Conservation (phyloP, 2,888 invertebrate species). For the Pharmacophagus antenor region DNA sequence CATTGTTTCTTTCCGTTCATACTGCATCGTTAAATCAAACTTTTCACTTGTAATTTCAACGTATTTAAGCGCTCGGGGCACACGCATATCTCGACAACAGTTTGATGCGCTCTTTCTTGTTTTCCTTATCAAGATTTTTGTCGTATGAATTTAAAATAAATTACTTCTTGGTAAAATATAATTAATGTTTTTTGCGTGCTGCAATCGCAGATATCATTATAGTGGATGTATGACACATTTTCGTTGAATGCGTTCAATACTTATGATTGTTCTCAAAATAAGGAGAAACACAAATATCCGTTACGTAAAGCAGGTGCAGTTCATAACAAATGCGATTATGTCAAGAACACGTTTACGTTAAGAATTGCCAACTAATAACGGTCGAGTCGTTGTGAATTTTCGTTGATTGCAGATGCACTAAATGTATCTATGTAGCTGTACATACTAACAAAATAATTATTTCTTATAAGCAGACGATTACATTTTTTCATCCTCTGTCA, state of each 20-base stretch:
- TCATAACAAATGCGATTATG: conserved; percentile 58
- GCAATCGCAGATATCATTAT: neutral
- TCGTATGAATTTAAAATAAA: conserved; percentile 61
- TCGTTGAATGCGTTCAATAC: neutral
- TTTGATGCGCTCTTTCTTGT: conserved; percentile 49
- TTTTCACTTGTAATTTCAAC: conserved; percentile 15
- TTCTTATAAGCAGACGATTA: conserved; percentile 40
- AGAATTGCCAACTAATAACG: conserved; percentile 77
- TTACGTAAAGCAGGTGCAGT: conserved; percentile 41
- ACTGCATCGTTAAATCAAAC: conserved; percentile 29
- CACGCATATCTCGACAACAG: conserved; percentile 40
- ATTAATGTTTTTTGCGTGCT: neutral
- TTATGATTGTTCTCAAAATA: neutral
- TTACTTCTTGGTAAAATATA: conserved; percentile 47
- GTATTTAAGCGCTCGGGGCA: conserved; percentile 22
- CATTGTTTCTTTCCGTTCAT: conserved; percentile 55
- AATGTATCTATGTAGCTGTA: conserved; percentile 66
- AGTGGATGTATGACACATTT: conserved; percentile 1
- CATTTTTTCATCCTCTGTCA: neutral
- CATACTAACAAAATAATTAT: conserved; percentile 68
- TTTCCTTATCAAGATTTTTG: conserved; percentile 60
- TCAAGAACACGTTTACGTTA: conserved; percentile 66
- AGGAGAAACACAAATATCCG: conserved; percentile 44
- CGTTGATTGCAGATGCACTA: conserved; percentile 71
- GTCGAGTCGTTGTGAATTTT: conserved; percentile 66